These are phyloP conservation scores for Drosophila siamana DNA, from an alignment of 2,888 invertebrate species.

Conservation along the genomic window DNA sequence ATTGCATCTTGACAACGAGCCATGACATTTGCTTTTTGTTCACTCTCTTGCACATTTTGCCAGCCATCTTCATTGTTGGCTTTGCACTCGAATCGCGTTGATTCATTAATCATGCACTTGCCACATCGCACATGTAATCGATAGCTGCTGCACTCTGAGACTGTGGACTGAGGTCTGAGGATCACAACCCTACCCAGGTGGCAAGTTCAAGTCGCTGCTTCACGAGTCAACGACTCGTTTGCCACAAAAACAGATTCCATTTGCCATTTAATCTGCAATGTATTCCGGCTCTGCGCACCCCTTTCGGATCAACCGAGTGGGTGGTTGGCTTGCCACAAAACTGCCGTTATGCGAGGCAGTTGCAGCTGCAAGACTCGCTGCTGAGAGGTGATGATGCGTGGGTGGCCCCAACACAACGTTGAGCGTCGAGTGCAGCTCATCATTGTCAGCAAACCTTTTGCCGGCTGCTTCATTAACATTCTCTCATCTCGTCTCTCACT, in stretches of 20 bases:
- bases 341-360: slow-evolving; percentile 47
- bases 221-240: slow-evolving; percentile 7
- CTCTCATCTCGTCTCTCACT: background rate
- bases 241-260: slow-evolving; percentile 11
- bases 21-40: slow-evolving; percentile 24
- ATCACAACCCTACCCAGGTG: slow-evolving; percentile 40
- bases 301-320: slow-evolving; percentile 41
- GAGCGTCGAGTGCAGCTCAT: slow-evolving; percentile 25
- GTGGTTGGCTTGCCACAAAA: slow-evolving; percentile 56
- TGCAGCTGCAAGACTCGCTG: slow-evolving; percentile 22
- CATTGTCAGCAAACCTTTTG: slow-evolving; percentile 26
- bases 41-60: slow-evolving; percentile 2
- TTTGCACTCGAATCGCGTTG: slow-evolving; percentile 32
- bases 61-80: slow-evolving; percentile 21
- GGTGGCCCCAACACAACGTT: slow-evolving; percentile 29
- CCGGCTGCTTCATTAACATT: slow-evolving; percentile 65
- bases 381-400: slow-evolving; percentile 17
- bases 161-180: slow-evolving; percentile 1
- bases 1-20: slow-evolving; percentile 1
- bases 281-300: slow-evolving; percentile 11
- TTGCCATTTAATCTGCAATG: slow-evolving; percentile 27
- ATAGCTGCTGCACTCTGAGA: slow-evolving; percentile 21
- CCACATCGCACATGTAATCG: slow-evolving; percentile 28
- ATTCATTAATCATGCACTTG: slow-evolving; percentile 60
- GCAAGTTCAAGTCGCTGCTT: slow-evolving; percentile 62